These are phyloP conservation scores for Phengaris alcon DNA, from an alignment of 2,888 invertebrate genomes.

Conservation along the genomic window DNA sequence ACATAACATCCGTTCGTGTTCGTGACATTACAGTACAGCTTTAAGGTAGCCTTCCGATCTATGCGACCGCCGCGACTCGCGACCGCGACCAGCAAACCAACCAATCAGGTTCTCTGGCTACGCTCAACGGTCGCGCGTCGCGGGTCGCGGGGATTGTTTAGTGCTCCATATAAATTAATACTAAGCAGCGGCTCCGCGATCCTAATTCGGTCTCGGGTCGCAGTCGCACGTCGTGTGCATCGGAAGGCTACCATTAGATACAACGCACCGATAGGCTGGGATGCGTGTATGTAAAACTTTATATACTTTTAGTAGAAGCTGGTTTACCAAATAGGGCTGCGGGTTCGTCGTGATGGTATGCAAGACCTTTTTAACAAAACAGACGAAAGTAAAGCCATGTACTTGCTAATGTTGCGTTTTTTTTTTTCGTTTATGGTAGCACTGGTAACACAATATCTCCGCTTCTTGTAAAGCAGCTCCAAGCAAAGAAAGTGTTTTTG, in stretches of 20 bases:
- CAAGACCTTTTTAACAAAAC: background rate
- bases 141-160: too few relatives aligned
- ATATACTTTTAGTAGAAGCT: constrained; percentile 6
- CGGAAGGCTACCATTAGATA: background rate
- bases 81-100: too few relatives aligned
- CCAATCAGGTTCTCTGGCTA: too few relatives aligned
- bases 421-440: background rate
- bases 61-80: too few relatives aligned
- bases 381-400: background rate
- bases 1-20: background rate
- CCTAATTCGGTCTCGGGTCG: too few relatives aligned
- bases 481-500: too few relatives aligned
- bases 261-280: background rate
- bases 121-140: too few relatives aligned
- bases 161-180: too few relatives aligned
- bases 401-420: background rate
- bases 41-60: too few relatives aligned
- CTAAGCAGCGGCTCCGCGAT: too few relatives aligned
- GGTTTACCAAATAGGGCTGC: constrained; percentile 17
- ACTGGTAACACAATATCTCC: background rate
- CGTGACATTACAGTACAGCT: background rate
- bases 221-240: too few relatives aligned
- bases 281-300: background rate
- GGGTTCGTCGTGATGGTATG: constrained; percentile 18
- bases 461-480: background rate